These are phyloP conservation scores for Brachycybe producta DNA, from an alignment of 2,888 invertebrate species.

Conservation along the genomic window DNA sequence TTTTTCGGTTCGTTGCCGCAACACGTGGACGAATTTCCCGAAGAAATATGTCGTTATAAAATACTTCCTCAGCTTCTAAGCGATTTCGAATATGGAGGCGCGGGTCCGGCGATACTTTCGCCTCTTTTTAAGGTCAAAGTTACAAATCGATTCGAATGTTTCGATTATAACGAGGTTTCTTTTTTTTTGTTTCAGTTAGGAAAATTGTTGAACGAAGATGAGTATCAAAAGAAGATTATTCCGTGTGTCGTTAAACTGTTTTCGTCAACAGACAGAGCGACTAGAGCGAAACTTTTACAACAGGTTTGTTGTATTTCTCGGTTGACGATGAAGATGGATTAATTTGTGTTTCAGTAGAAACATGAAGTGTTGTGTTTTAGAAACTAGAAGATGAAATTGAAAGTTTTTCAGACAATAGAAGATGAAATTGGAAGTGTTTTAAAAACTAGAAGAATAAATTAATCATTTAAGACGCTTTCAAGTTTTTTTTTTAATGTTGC, in stretches of 20 bases:
- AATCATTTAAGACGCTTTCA: background rate
- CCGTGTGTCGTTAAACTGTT: constrained; percentile 96
- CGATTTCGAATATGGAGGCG: constrained; percentile 94
- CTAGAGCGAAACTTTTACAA: constrained; percentile 81
- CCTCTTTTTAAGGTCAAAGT: constrained; percentile 79
- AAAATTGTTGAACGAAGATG: constrained; percentile 69
- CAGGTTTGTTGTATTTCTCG: constrained; percentile 45
- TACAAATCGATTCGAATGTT: background rate
- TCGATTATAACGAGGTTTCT: background rate
- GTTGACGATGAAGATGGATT: background rate
- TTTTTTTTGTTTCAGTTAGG: constrained; percentile 55
- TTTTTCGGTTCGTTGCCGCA: constrained; percentile 79
- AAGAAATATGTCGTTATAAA: constrained; percentile 82
- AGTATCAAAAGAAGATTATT: constrained; percentile 91
- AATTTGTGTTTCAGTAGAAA: too few relatives aligned
- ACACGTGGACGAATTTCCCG: constrained; percentile 81
- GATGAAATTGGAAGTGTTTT: too few relatives aligned
- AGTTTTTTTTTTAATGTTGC: constrained; percentile 62
- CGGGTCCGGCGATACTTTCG: constrained; percentile 84
- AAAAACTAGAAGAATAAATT: background rate
- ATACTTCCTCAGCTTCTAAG: constrained; percentile 88
- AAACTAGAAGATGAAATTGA: background rate
- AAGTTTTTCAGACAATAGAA: too few relatives aligned
- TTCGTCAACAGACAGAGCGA: constrained; percentile 87
- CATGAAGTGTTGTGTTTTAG: too few relatives aligned